Evolutionary conservation across 2,113 vertebrate species (phyloP).

Genomic region (Bothrops jararaca): DNA sequence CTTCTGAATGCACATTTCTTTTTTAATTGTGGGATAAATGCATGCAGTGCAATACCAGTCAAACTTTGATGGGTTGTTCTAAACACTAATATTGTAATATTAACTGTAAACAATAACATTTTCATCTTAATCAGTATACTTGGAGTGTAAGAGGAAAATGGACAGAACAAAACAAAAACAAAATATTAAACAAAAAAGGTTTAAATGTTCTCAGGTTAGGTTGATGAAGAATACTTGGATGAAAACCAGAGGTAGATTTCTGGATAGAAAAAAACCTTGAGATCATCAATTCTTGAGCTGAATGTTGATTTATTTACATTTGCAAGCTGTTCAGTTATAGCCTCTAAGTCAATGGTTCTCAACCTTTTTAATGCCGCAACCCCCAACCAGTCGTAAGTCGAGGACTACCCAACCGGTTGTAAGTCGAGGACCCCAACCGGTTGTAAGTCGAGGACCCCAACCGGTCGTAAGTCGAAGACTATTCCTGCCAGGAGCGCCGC

Average conservation of each 20-base stretch:
- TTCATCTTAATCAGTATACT: not conserved
- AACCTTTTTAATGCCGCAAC: no score
- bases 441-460: no score
- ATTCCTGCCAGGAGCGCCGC: no score
- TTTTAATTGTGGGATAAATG: not conserved
- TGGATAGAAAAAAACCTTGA: not conserved
- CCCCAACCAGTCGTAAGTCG: no score
- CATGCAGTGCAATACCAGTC: not conserved
- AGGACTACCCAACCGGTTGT: no score
- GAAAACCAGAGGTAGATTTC: not conserved
- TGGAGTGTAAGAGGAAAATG: not conserved
- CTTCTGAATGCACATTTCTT: not conserved
- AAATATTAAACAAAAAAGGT: not conserved
- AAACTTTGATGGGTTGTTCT: not conserved
- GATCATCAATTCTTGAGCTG: not conserved
- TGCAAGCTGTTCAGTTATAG: not conserved
- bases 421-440: no score
- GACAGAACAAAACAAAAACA: not conserved
- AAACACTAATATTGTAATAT: not conserved
- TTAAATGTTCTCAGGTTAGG: not conserved
- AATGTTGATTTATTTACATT: not conserved
- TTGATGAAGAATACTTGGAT: not conserved
- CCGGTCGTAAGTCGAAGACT: no score
- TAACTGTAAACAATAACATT: not conserved
- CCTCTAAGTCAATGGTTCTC: no score